phyloP scores from a whole-genome alignment of 2,888 invertebrate species.

The Brachyopa scutellaris region DNA sequence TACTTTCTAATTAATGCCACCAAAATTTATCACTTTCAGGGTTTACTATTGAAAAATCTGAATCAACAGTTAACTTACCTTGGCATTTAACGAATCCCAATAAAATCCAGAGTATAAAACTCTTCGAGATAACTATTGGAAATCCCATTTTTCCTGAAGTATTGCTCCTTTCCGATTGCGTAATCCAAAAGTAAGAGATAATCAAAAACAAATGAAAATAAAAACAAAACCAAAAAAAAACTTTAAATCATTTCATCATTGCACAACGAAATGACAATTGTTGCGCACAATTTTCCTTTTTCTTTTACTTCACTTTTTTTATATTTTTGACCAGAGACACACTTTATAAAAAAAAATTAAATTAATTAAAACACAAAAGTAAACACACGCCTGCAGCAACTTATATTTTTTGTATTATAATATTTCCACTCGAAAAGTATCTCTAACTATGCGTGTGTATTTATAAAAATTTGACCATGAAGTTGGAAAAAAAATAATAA shows the following conservation, averaged over 20 bases:
- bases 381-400: slow-evolving; percentile 5
- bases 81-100: slow-evolving; percentile 61
- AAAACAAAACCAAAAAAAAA: background rate
- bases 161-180: slow-evolving; percentile 29
- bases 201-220: no score
- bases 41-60: no score
- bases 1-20: no score
- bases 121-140: slow-evolving; percentile 28
- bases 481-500: slow-evolving; percentile 2
- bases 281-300: slow-evolving; percentile 1
- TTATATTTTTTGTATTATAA: background rate
- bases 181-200: slow-evolving; percentile 48
- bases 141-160: slow-evolving; percentile 44
- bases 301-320: background rate
- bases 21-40: no score
- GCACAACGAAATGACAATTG: slow-evolving; percentile 7
- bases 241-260: slow-evolving; percentile 46
- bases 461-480: slow-evolving; percentile 38
- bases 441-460: slow-evolving; percentile 15
- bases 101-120: slow-evolving; percentile 56
- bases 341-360: background rate
- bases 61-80: no score
- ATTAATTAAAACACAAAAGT: background rate
- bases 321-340: background rate
- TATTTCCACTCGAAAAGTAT: slow-evolving; percentile 27